phyloP scores from a whole-genome alignment of 2,888 invertebrate genomes.

The Hyppa rectilinea region DNA sequence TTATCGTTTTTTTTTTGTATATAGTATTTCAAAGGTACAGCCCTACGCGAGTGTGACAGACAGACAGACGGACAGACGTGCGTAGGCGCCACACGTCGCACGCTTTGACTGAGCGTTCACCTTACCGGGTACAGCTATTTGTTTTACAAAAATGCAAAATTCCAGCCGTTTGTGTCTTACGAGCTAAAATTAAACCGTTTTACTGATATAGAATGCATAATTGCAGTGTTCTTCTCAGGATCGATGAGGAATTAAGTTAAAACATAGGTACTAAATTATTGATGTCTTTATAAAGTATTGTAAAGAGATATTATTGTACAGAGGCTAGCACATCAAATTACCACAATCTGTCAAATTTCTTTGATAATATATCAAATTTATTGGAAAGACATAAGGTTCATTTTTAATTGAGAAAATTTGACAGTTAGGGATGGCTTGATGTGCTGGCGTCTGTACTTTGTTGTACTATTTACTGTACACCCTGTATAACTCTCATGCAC shows the following conservation, averaged over 20 bases:
- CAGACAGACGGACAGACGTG: slow-evolving; percentile 60
- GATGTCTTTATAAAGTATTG: slow-evolving; percentile 4
- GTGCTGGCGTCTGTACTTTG: too few relatives aligned
- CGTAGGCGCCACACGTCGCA: slow-evolving; percentile 63
- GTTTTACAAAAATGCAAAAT: slow-evolving; percentile 59
- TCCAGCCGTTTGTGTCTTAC: slow-evolving; percentile 53
- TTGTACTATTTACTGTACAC: too few relatives aligned
- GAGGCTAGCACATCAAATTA: too few relatives aligned
- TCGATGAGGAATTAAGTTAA: slow-evolving; percentile 23
- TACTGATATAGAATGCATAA: slow-evolving; percentile 52
- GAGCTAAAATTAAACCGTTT: slow-evolving; percentile 55
- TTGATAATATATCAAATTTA: too few relatives aligned
- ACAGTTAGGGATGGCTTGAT: too few relatives aligned
- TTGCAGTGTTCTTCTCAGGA: slow-evolving; percentile 26
- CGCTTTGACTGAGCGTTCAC: slow-evolving; percentile 57
- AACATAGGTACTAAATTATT: slow-evolving; percentile 4
- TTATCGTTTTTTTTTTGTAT: background rate
- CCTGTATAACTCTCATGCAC: too few relatives aligned
- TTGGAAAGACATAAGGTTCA: too few relatives aligned
- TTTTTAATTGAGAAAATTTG: too few relatives aligned
- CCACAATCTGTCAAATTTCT: too few relatives aligned
- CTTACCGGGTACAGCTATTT: slow-evolving; percentile 51
- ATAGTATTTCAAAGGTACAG: slow-evolving; percentile 6
- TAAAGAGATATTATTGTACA: too few relatives aligned
- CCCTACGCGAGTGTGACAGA: slow-evolving; percentile 48